phyloP scores from a whole-genome alignment of 2,888 invertebrate species.

The Plagodis pulveraria region DNA sequence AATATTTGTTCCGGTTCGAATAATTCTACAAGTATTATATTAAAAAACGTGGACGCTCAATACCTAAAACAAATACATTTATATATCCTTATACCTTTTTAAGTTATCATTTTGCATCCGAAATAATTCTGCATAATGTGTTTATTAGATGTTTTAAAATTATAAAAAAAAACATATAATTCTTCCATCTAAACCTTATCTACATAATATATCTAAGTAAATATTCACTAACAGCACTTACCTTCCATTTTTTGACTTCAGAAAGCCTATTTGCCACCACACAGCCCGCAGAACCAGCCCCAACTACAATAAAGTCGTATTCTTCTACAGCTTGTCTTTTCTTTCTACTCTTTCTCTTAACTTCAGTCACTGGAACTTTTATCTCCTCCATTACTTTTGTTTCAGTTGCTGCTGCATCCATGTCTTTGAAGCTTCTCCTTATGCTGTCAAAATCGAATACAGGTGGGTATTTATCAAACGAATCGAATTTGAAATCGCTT shows the following conservation, averaged over 20 bases:
- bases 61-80: too few species aligned
- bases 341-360: conserved; percentile 46
- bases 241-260: conserved; percentile 86
- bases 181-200: too few species aligned
- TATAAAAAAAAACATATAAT: not conserved
- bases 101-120: too few species aligned
- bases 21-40: too few species aligned
- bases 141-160: not conserved
- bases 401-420: conserved; percentile 51
- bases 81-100: too few species aligned
- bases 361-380: conserved; percentile 34
- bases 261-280: conserved; percentile 87
- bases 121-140: not conserved
- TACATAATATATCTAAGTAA: too few species aligned
- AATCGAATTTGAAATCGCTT: conserved; percentile 40
- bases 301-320: conserved; percentile 87
- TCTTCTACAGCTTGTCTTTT: conserved; percentile 62
- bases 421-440: conserved; percentile 48
- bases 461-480: conserved; percentile 27
- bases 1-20: too few species aligned
- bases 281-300: conserved; percentile 88
- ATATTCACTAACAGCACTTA: conserved; percentile 48
- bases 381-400: conserved; percentile 17
- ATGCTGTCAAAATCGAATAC: conserved; percentile 46
- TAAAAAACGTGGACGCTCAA: too few species aligned